Evolutionary conservation across 2,113 vertebrate genomes (phyloP), one percentile per base, ranked within the genome.

Genomic region (Monopterus albus): DNA sequence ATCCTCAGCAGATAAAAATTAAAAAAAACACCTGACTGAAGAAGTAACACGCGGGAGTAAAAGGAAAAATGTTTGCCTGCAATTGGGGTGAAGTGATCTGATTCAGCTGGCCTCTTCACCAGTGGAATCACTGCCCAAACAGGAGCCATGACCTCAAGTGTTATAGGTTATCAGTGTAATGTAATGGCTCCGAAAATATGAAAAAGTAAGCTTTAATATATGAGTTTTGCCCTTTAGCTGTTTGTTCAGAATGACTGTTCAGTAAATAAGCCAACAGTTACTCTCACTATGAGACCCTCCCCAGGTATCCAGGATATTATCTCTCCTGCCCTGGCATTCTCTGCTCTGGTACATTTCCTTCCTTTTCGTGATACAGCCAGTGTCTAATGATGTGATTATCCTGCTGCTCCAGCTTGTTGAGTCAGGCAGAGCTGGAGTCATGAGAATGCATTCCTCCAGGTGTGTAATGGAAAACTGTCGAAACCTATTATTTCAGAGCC

Each of bases 371-470:
- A 21, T 4, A 33, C 2, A 47, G 31, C 8, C 26, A 17, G 21
- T 57, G 25, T 40, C 52, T 45, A 62, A 63, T 1, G 4, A 35
- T 14, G 36, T 25, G 31, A 67, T 71, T 77, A 28, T 77, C 25
- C 53, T 64, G 36, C 31, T 40, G 0, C 13, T 17, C 0, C 0
- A 1, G 63, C 81, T 1, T 43, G 85, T 81, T 15, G 21, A 69
- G 61, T 72, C 89, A 26, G 55, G 85, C 8, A 55, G 66, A 25
- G 11, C 72, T 35, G 85, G 57, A 82, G 55, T 87, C 75, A 88
- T 17, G 1, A 5, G 1, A 0, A 6, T 0, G 10, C 67, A 79
- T 83, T 78, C 75, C 40, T 82, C 18, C 75, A 79, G 82, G 83
- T 72, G 69, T 80, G 68, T 62, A 58, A 14, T 21, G 0, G 12